Percentiles rank a stretch among this genome's conserved stretches.
Evolutionary conservation across 2,888 invertebrate genomes (phyloP).

Genomic region (Lasius fuliginosus): DNA sequence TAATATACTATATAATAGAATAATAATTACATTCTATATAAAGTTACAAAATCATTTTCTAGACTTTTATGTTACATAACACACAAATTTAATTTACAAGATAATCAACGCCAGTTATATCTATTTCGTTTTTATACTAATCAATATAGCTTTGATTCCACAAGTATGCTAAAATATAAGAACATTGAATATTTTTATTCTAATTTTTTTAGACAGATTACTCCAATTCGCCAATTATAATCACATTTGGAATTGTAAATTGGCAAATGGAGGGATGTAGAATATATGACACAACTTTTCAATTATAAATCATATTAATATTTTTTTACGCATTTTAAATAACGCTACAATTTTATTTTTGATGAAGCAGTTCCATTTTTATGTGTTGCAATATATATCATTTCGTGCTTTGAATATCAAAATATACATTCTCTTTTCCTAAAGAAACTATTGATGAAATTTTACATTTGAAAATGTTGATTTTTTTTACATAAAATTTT

Average conservation of each 20-base stretch:
- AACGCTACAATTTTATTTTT: background rate
- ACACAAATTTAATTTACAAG: background rate
- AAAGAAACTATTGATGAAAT: background rate
- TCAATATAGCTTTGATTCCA: background rate
- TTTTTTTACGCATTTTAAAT: background rate
- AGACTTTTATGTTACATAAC: background rate
- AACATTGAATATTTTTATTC: no score
- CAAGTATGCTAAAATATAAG: background rate
- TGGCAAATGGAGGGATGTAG: background rate
- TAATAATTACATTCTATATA: background rate
- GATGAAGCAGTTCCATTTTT: background rate
- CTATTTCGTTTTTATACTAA: background rate
- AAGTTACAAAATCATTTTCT: background rate
- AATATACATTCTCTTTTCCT: background rate
- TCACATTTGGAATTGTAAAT: background rate
- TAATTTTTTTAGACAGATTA: no score
- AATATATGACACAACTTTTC: background rate
- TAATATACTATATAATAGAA: background rate
- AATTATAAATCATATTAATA: background rate
- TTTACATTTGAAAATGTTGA: background rate
- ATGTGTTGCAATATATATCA: background rate
- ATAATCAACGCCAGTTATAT: background rate
- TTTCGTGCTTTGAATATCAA: conserved; percentile 1
- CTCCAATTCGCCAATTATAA: background rate
- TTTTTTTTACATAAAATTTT: background rate